Conservation (phyloP, 2,797 vertebrate genomes). For the Hozukius guyotensis region DNA sequence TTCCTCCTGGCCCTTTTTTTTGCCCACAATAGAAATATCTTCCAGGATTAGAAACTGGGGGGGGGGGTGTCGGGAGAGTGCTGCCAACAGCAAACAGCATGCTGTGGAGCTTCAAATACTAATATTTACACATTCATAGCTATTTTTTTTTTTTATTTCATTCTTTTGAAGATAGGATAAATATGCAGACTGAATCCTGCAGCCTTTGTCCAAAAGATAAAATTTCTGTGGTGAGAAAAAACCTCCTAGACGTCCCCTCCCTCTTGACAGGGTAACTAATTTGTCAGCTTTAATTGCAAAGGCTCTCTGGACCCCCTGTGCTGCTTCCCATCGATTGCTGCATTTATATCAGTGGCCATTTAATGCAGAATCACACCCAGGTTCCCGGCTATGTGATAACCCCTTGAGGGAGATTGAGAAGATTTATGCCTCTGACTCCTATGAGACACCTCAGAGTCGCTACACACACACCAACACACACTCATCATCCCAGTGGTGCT, state of each 20-base stretch:
- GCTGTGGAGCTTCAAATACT: slow-evolving; percentile 5
- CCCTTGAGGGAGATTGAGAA: slow-evolving; percentile 43
- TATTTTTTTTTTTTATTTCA: neutral
- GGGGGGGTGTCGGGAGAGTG: slow-evolving; percentile 14
- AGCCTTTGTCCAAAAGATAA: slow-evolving; percentile 14
- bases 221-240: slow-evolving; percentile 20
- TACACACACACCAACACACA: slow-evolving; percentile 1
- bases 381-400: slow-evolving; percentile 54
- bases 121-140: slow-evolving; percentile 6
- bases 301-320: slow-evolving; percentile 50
- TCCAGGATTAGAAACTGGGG: slow-evolving; percentile 52
- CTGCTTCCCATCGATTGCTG: slow-evolving; percentile 72
- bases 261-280: slow-evolving; percentile 63
- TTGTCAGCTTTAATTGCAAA: slow-evolving; percentile 79
- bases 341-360: slow-evolving; percentile 76
- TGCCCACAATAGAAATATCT: slow-evolving; percentile 53
- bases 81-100: slow-evolving; percentile 17
- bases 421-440: slow-evolving; percentile 37
- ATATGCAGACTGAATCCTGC: slow-evolving; percentile 9
- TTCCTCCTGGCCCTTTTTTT: slow-evolving; percentile 39
- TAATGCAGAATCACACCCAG: slow-evolving; percentile 80
- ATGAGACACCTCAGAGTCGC: slow-evolving; percentile 10
- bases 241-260: slow-evolving; percentile 9
- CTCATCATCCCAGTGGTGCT: slow-evolving; percentile 25
- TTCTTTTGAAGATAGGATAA: neutral